Conservation (phyloP, 2,113 vertebrate genomes). For the Pygoscelis antarcticus region DNA sequence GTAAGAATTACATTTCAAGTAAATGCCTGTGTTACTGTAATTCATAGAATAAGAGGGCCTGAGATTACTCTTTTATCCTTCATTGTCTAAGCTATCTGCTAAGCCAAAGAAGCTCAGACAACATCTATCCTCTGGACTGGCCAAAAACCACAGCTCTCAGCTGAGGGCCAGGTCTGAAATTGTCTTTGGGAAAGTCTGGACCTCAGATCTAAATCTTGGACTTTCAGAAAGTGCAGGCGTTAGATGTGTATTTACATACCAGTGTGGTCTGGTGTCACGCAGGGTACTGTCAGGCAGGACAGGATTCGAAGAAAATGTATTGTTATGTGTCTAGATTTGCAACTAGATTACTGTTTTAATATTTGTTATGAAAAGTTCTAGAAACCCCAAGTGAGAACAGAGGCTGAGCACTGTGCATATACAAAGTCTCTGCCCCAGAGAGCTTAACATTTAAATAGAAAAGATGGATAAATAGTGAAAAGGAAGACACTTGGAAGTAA, state of each 20-base stretch:
- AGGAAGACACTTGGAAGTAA: not conserved
- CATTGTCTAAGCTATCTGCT: not conserved
- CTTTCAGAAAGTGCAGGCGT: not conserved
- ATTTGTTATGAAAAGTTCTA: not conserved
- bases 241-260: not conserved
- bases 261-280: not conserved
- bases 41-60: not conserved
- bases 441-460: slow-evolving; percentile 42
- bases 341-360: not conserved
- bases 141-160: not conserved
- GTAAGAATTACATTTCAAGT: not conserved
- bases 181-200: not conserved
- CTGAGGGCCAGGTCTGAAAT: not conserved
- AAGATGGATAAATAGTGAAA: slow-evolving; percentile 35
- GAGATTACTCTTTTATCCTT: not conserved
- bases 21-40: not conserved
- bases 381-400: not conserved
- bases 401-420: not conserved
- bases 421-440: not conserved
- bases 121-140: not conserved
- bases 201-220: not conserved
- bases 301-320: not conserved
- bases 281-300: not conserved
- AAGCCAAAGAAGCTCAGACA: not conserved
- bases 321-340: not conserved